Evolutionary conservation across 1,140 invertebrate species (phyloP), one percentile per base, ranked within the genome.

Genomic region (Achatina immaculata): DNA sequence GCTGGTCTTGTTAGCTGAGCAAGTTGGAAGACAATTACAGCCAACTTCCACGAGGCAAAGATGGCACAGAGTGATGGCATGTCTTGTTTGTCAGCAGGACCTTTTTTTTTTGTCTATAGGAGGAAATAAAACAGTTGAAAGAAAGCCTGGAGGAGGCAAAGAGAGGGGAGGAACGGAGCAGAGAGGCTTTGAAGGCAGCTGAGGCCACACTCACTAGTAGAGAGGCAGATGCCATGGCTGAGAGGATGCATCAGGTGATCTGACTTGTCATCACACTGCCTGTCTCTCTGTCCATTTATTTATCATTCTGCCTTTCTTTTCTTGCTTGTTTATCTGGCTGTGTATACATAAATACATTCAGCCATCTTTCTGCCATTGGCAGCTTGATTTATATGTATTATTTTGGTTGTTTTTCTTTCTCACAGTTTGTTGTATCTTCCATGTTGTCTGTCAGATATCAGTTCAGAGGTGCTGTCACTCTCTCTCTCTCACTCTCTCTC

Each of bases 221-320:
- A 42, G 74, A 76, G 16, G 51, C 48, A 21, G 74, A 76, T 0
- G 74, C 28, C 16, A 62, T 76, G 74, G 34, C 55, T 3, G 74
- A 76, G 19, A 40, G 55, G 31, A 31, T 62, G 4, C 74, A 76
- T 62, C 74, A 76, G 74, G 74, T 76, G 34, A 31, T 36, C 42
- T 58, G n/a, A 31, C 58, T 62, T 4, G 28, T 3, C 11, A 6
- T 34, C n/a, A 31, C 9, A 31, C 2, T 62, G 58, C 31, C 6
- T 62, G 58, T 62, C 28, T 34, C 4, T 62, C 28, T 28, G 16
- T n/a, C n/a, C n/a, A n/a, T n/a, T n/a, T n/a, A n/a, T n/a, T n/a
- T n/a, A n/a, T 62, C 28, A 19, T 48, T 19, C 19, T 48, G 7
- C 45, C 7, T 48, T 19, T 11, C 19, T 19, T 48, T 19, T 48